Conservation (phyloP, 2,888 invertebrate genomes). For the Galerucella calmariensis region DNA sequence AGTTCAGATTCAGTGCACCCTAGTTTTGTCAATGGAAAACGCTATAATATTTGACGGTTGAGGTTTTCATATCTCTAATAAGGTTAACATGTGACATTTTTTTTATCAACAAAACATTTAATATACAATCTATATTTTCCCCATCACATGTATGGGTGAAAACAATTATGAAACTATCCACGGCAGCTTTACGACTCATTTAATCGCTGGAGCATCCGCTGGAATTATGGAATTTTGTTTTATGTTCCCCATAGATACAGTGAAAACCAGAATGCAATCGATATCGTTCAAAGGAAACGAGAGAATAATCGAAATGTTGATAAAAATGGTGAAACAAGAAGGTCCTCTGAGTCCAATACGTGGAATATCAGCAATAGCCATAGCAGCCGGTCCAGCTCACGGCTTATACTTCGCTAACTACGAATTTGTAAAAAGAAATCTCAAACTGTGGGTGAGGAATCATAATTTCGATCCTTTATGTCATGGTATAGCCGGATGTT, state of each 20-base stretch:
- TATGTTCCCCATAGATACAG: slow-evolving; percentile 30
- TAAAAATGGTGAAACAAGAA: slow-evolving; percentile 20
- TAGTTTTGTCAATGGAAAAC: too few species aligned
- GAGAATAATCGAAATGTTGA: slow-evolving; percentile 7
- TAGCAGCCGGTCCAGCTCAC: slow-evolving; percentile 25
- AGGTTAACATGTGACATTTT: not conserved
- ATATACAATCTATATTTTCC: not conserved
- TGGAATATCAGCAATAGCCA: slow-evolving; percentile 16
- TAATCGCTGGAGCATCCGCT: slow-evolving; percentile 19
- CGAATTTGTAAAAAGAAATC: slow-evolving; percentile 16
- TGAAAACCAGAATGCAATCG: slow-evolving; percentile 32
- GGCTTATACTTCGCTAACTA: slow-evolving; percentile 25
- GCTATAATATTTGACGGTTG: too few species aligned
- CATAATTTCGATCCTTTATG: slow-evolving; percentile 6
- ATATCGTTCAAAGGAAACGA: slow-evolving; percentile 13
- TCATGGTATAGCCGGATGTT: slow-evolving; percentile 25
- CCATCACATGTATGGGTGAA: not conserved
- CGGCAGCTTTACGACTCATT: not conserved
- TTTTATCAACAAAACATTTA: not conserved
- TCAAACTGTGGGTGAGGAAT: not conserved
- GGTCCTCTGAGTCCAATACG: slow-evolving; percentile 24
- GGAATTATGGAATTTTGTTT: slow-evolving; percentile 24
- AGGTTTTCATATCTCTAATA: not conserved
- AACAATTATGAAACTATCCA: slow-evolving; percentile 11
- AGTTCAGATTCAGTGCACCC: too few species aligned